Conservation (phyloP, 1,140 invertebrate species). For the Metaphire vulgaris region DNA sequence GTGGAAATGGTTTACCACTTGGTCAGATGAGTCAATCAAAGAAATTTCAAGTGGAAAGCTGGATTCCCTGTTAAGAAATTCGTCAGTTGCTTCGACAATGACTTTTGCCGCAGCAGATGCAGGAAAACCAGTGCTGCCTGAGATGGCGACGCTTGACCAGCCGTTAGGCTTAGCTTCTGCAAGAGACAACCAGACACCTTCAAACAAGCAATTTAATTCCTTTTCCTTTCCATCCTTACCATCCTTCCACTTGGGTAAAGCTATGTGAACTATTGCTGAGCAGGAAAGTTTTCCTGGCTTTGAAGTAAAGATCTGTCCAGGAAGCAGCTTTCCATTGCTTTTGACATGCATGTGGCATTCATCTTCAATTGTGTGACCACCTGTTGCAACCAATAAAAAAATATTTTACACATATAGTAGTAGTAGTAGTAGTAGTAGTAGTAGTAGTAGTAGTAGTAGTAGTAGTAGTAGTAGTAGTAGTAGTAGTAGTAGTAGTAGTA, state of each 20-base stretch:
- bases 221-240: neutral
- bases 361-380: neutral
- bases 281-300: neutral
- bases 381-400: neutral
- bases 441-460: no score
- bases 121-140: neutral
- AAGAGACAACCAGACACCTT: neutral
- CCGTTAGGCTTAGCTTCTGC: neutral
- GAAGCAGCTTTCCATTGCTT: neutral
- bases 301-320: neutral
- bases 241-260: neutral
- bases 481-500: no score
- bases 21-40: neutral
- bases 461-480: no score
- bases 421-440: no score
- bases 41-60: neutral
- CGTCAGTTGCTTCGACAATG: neutral
- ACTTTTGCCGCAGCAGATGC: neutral
- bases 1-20: neutral
- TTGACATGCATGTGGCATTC: neutral
- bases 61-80: neutral
- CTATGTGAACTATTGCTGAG: neutral
- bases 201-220: neutral
- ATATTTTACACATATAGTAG: no score
- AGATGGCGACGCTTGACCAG: neutral